A percentile compares a stretch with the other conserved stretches of the same genome.
Evolutionary conservation across 1,140 invertebrate species (phyloP).

Genomic region (Gonioctena quinquepunctata): DNA sequence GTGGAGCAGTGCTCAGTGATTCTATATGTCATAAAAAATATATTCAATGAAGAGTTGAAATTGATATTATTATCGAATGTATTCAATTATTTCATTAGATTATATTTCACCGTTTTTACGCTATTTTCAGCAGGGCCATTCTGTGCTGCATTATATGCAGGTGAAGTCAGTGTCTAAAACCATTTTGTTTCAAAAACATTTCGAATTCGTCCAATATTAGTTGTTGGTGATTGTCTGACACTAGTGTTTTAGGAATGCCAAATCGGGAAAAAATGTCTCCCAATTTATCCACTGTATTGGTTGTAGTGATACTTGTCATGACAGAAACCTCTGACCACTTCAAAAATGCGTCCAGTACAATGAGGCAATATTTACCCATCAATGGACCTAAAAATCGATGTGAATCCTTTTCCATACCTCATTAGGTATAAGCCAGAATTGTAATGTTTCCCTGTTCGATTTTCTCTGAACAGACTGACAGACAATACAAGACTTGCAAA

Average conservation of each 20-base stretch:
- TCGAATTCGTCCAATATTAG: constrained; percentile 53
- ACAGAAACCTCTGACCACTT: constrained; percentile 55
- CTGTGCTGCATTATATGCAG: constrained; percentile 46
- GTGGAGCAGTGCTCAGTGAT: constrained; percentile 13
- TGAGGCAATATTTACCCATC: constrained; percentile 49
- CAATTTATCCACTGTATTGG: constrained; percentile 16
- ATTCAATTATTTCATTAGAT: constrained; percentile 17
- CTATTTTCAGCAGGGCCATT: constrained; percentile 50
- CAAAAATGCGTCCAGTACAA: constrained; percentile 55
- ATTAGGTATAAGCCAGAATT: neutral
- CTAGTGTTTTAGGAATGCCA: constrained; percentile 49
- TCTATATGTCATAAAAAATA: constrained; percentile 20
- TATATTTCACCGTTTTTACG: constrained; percentile 41
- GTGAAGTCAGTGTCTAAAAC: constrained; percentile 41
- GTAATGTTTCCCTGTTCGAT: neutral
- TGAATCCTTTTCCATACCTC: constrained; percentile 57
- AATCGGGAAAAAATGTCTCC: neutral
- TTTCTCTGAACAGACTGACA: neutral
- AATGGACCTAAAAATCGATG: constrained; percentile 59
- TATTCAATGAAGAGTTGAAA: constrained; percentile 23
- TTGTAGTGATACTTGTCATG: neutral
- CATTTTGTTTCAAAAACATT: constrained; percentile 46
- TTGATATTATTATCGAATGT: neutral
- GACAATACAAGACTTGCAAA: constrained; percentile 21
- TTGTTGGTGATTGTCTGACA: constrained; percentile 52